Percentiles rank a stretch among this genome's conserved stretches.
These are phyloP conservation scores for Thecophora atra DNA, from an alignment of 2,888 invertebrate genomes.

Conservation along the genomic window DNA sequence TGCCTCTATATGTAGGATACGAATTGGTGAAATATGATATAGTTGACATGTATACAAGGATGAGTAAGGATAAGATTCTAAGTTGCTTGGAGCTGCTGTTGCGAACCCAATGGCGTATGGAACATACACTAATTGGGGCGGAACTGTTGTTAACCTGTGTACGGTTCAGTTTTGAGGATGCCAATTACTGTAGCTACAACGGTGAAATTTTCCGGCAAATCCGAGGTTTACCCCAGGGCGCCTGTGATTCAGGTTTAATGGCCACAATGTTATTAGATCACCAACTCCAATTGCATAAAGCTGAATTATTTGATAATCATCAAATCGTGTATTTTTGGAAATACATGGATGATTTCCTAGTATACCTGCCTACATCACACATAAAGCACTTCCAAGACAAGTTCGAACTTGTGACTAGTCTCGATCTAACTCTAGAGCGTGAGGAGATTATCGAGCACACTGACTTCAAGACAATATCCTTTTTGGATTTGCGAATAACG, in stretches of 20 bases:
- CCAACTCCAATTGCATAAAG: not conserved
- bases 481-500: conserved; percentile 1
- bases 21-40: conserved; percentile 5
- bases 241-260: conserved; percentile 31
- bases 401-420: not conserved
- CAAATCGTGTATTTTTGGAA: conserved; percentile 2
- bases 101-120: not conserved
- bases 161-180: not conserved
- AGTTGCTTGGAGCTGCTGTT: not conserved
- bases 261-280: conserved; percentile 20
- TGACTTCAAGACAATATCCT: not conserved
- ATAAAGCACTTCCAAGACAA: not conserved
- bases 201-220: not conserved
- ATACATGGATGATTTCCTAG: conserved; percentile 27
- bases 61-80: not conserved
- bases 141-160: not conserved
- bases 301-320: not conserved
- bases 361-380: conserved; percentile 3
- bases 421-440: not conserved
- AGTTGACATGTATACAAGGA: conserved; percentile 17
- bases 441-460: not conserved
- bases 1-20: not conserved
- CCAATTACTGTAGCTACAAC: not conserved
- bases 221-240: conserved; percentile 27
- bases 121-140: not conserved